Base-by-base conservation (phyloP, 2,113 vertebrate species). In the Psilopsiagon aurifrons region DNA sequence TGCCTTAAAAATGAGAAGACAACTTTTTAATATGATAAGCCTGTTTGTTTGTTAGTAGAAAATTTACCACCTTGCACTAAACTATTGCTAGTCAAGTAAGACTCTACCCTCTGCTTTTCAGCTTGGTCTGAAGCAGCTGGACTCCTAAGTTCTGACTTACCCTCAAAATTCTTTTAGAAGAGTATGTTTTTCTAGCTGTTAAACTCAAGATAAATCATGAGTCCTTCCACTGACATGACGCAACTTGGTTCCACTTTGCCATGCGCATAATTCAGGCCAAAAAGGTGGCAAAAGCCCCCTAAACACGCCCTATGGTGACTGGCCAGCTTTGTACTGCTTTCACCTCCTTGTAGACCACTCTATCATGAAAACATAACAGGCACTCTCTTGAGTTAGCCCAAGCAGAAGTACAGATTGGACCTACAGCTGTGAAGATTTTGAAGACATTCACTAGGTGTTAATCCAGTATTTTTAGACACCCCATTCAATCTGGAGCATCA, bases 311-410 rank as follows among this genome's bases (percentile, higher is more conserved):
- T 85, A 16, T 39, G 76, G 29, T 62, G 31, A 44, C 44, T 33
- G 22, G 9, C 39, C 49, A 63, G 12, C 25, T 83, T 70, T 0
- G 0, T 14, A 13, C 13, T n/a, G 43, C 39, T 75, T 94, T 75
- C 20, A 2, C 37, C 16, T 75, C 35, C 29, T 43, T 49, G 54
- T 47, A 35, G 39, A 55, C 13, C 16, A 78, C 33, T 80, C 27
- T 29, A 51, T 11, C 47, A 55, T 0, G 0, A 57, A 81, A 84
- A 59, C 15, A 29, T 31, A 68, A 46, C 14, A 55, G 39, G 5
- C 2, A 1, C 12, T 55, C 39, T 71, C 76, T 15, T 51, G 68
- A 35, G 74, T 78, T 75, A 78, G 55, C 33, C 39, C 51, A 74
- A 80, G 31, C 19, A 81, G 86, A 77, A 13, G 23, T 64, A 82